Conservation (phyloP, 2,888 invertebrate genomes). For the Byasa hedistus region DNA sequence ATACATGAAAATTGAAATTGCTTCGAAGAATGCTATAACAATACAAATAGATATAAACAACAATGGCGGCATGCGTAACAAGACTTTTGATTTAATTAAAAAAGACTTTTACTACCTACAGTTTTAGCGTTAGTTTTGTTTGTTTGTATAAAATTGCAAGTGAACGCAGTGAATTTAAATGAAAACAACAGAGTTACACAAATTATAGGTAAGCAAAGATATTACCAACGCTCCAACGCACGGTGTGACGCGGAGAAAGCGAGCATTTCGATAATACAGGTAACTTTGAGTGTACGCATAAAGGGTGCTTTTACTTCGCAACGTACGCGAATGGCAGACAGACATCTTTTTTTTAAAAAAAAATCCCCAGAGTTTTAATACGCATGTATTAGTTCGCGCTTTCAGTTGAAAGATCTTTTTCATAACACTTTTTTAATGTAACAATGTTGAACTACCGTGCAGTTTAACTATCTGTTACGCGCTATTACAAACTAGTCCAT, state of each 20-base stretch:
- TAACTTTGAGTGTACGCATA: constrained; percentile 29
- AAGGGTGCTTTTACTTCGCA: constrained; percentile 42
- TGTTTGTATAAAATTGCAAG: constrained; percentile 18
- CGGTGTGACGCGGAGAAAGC: constrained; percentile 57
- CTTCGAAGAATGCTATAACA: too few relatives aligned
- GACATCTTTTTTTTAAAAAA: constrained; percentile 33
- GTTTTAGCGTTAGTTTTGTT: too few relatives aligned
- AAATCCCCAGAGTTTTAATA: constrained; percentile 29
- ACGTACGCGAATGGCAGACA: constrained; percentile 29
- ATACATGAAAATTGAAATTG: too few relatives aligned
- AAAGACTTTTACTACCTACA: too few relatives aligned
- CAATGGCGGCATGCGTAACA: too few relatives aligned
- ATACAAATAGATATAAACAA: too few relatives aligned
- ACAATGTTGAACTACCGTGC: background rate
- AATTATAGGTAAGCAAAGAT: constrained; percentile 46
- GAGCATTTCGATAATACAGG: constrained; percentile 35
- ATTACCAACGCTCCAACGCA: constrained; percentile 63
- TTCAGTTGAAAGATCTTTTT: constrained; percentile 22
- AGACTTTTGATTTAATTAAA: too few relatives aligned
- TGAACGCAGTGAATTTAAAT: constrained; percentile 6
- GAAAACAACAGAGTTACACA: constrained; percentile 54
- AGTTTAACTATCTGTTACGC: too few relatives aligned
- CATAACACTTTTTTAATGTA: constrained; percentile 2
- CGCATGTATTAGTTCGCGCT: constrained; percentile 26
- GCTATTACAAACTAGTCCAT: too few relatives aligned